Percentiles rank a stretch among this genome's conserved stretches.
phyloP scores from a whole-genome alignment of 2,888 invertebrate genomes.

The Mellilla xanthometata region DNA sequence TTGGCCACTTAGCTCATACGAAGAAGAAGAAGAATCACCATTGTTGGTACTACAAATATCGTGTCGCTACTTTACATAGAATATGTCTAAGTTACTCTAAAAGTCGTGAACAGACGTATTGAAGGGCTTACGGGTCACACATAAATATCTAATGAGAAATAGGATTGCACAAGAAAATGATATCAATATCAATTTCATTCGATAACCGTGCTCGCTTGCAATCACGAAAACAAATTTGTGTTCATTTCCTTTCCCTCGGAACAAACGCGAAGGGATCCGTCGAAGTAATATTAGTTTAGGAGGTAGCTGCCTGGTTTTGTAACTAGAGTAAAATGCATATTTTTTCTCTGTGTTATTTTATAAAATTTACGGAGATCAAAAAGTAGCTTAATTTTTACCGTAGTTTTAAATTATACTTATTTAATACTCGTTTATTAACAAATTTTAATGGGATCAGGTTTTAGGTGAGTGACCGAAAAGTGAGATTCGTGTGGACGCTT shows the following conservation, averaged over 20 bases:
- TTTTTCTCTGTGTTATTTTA: too few species aligned
- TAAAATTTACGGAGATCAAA: too few species aligned
- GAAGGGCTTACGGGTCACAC: conserved; percentile 63
- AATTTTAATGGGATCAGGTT: too few species aligned
- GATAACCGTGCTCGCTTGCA: conserved; percentile 71
- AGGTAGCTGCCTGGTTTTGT: not conserved
- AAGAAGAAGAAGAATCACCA: too few species aligned
- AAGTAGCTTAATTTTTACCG: too few species aligned
- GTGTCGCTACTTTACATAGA: conserved; percentile 1
- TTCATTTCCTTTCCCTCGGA: conserved; percentile 75
- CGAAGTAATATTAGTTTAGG: conserved; percentile 33
- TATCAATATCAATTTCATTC: conserved; percentile 77
- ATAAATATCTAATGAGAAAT: conserved; percentile 70
- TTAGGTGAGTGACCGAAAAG: too few species aligned
- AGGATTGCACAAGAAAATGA: conserved; percentile 71
- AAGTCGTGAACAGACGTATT: conserved; percentile 48
- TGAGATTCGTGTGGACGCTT: too few species aligned
- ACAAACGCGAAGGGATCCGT: conserved; percentile 47
- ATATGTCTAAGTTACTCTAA: conserved; percentile 8
- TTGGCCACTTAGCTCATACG: too few species aligned
- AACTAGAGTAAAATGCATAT: not conserved
- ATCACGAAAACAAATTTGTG: conserved; percentile 81
- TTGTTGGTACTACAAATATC: too few species aligned
- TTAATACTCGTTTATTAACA: too few species aligned
- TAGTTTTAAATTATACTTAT: too few species aligned